Percentiles rank a stretch among this genome's conserved stretches.
Evolutionary conservation across 2,888 invertebrate species (phyloP).

Genomic region (Euclidia mi): DNA sequence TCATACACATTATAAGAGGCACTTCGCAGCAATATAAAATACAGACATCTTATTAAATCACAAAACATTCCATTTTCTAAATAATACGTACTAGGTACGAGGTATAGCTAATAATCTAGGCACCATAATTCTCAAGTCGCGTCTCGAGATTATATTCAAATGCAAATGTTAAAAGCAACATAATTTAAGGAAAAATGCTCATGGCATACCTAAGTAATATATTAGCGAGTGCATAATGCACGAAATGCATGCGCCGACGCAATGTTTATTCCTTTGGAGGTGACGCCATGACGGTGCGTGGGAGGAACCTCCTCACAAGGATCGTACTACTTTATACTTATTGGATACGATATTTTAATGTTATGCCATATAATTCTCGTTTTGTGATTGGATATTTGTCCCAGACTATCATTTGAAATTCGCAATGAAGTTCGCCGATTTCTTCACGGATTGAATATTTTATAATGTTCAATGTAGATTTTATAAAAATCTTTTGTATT

Average conservation of each 20-base stretch:
- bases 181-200: constrained; percentile 59
- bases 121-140: constrained; percentile 44
- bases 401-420: constrained; percentile 1
- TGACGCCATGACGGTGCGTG: constrained; percentile 76
- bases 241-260: constrained; percentile 73
- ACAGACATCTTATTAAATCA: too few relatives aligned
- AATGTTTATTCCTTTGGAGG: constrained; percentile 70
- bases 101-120: constrained; percentile 40
- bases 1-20: too few relatives aligned
- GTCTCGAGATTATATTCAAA: constrained; percentile 53
- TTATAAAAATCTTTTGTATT: too few relatives aligned
- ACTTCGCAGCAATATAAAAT: too few relatives aligned
- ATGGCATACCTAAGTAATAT: constrained; percentile 58
- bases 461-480: too few relatives aligned
- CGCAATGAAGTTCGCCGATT: neutral
- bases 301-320: constrained; percentile 64
- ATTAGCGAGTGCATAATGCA: constrained; percentile 68
- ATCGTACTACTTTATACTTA: constrained; percentile 37
- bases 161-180: constrained; percentile 55
- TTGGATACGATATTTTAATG: constrained; percentile 46
- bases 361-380: constrained; percentile 7
- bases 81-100: neutral
- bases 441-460: neutral
- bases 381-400: constrained; percentile 14
- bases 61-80: too few relatives aligned